These are phyloP conservation scores for Sparidentex hasta DNA, from an alignment of 2,797 vertebrate genomes.

Conservation along the genomic window DNA sequence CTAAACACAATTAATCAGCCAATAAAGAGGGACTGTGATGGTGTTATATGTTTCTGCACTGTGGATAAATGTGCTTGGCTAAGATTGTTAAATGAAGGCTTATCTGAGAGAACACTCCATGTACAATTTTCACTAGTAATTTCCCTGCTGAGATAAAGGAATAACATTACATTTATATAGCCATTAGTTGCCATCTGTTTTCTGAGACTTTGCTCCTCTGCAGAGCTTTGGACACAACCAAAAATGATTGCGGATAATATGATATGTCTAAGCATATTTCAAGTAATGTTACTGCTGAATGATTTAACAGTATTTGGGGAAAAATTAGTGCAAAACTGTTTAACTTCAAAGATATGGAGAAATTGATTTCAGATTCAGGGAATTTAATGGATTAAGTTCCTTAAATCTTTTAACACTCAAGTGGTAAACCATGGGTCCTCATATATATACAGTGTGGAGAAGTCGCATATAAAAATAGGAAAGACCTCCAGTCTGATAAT, in stretches of 20 bases:
- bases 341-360: not conserved
- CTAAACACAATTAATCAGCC: slow-evolving; percentile 71
- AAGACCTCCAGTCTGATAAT: no score
- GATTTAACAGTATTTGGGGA: not conserved
- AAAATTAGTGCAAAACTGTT: not conserved
- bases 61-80: slow-evolving; percentile 32
- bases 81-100: slow-evolving; percentile 20
- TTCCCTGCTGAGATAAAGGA: slow-evolving; percentile 6
- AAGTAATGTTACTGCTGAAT: not conserved
- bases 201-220: slow-evolving; percentile 1
- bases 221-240: not conserved
- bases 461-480: no score
- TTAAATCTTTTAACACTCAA: not conserved
- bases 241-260: not conserved
- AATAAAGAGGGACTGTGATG: slow-evolving; percentile 39
- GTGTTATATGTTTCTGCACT: slow-evolving; percentile 15
- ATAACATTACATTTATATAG: slow-evolving; percentile 9
- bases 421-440: not conserved
- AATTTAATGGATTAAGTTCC: not conserved
- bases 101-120: slow-evolving; percentile 15
- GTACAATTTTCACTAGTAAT: not conserved
- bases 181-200: not conserved
- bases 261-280: not conserved
- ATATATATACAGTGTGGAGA: not conserved
- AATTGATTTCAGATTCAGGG: not conserved